Base-by-base conservation (phyloP, 2,797 vertebrate genomes). In the Tympanoctomys barrerae region DNA sequence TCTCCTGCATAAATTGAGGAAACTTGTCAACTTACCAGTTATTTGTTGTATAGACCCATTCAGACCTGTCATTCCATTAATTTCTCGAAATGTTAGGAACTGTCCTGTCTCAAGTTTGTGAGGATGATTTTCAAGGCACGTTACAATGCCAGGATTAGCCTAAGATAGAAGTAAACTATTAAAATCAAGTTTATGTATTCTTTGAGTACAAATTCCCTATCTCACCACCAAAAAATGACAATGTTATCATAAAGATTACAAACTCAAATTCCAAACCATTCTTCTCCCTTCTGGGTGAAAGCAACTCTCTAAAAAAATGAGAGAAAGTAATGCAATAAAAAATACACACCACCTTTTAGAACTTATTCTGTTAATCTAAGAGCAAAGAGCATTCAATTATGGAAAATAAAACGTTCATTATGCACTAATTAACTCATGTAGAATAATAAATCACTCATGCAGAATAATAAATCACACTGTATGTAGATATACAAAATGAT, bases 81-180 rank as follows among this genome's bases (percentile, higher is more conserved):
- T 98, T 98, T 99, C 99, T 97, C 99, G 98, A 96, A 99, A 99
- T 62, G 99, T 98, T 97, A 99, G 98, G 68, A 98, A 99, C 87
- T 99, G 99, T 71, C 99, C 99, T 0, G 99, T 99, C 98, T 99
- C 99, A 77, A 99, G 98, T 66, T 99, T 99, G 83, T 99, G 99
- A 33, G 99, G 99, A 90, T 98, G 99, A 98, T 99, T 99, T 98
- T 99, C 99, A 99, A 99, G 99, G 97, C 99, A 99, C 64, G 99
- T 99, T 61, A 99, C 99, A 93, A 99, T 99, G 49, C 99, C 99
- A 95, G 99, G 99, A 97, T 98, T 99, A 95, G 99, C 99, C 99
- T 99, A 97, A 95, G 97, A 98, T 5, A 46, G 86, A 6, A 96
- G 82, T 0, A 91, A n/a, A 42, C 12, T 77, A 77, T 75, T 91